phyloP scores from a whole-genome alignment of 2,113 vertebrate species.

The Sarotherodon lohbergeri region DNA sequence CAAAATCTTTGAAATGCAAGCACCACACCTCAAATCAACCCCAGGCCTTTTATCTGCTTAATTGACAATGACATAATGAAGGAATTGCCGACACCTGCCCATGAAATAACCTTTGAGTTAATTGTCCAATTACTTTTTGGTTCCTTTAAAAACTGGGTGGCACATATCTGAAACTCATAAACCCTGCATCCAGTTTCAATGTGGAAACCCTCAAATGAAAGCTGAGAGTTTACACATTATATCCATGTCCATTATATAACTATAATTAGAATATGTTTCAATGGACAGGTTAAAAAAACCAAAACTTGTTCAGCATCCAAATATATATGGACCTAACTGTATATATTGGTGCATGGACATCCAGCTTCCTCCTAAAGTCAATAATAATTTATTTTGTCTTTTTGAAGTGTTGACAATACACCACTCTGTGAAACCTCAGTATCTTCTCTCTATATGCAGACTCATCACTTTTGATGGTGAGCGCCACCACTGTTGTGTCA shows the following conservation, averaged over 20 bases:
- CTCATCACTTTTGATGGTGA: not conserved
- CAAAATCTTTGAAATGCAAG: not conserved
- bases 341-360: not conserved
- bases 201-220: not conserved
- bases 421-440: not conserved
- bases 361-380: not conserved
- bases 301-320: not conserved
- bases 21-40: not conserved
- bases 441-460: not conserved
- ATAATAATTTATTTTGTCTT: not conserved
- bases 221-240: not conserved
- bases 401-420: not conserved
- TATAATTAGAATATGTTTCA: not conserved
- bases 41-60: not conserved
- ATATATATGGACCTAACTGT: not conserved
- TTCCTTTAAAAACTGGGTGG: not conserved
- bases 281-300: not conserved
- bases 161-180: not conserved
- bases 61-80: not conserved
- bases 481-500: not conserved
- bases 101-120: not conserved
- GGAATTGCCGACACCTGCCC: not conserved
- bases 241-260: not conserved
- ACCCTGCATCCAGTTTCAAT: not conserved
- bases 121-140: not conserved